These are phyloP conservation scores for Ibycter americanus DNA, from an alignment of 2,797 vertebrate genomes.

Conservation along the genomic window DNA sequence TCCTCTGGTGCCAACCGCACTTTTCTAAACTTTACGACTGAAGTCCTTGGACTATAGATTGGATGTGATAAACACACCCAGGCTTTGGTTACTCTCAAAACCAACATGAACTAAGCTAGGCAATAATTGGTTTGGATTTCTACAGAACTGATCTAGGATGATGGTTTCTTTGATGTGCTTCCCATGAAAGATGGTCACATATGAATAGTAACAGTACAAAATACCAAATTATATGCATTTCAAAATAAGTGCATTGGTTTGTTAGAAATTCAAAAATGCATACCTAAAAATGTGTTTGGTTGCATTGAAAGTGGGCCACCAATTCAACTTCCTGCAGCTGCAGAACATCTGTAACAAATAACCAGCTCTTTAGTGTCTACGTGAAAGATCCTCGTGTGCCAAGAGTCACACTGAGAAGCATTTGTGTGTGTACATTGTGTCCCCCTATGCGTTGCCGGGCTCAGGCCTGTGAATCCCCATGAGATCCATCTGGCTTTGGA, in stretches of 20 bases:
- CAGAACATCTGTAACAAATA: slow-evolving; percentile 74
- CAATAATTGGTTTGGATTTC: slow-evolving; percentile 65
- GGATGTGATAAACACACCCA: slow-evolving; percentile 82
- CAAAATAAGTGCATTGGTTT: slow-evolving; percentile 62
- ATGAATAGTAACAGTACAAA: slow-evolving; percentile 61
- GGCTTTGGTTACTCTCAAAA: slow-evolving; percentile 81
- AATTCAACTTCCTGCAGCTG: slow-evolving; percentile 69
- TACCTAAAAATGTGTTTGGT: slow-evolving; percentile 63
- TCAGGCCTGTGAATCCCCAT: no score
- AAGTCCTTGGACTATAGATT: slow-evolving; percentile 76
- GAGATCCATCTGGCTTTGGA: not conserved
- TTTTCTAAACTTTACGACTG: slow-evolving; percentile 1
- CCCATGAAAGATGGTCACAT: slow-evolving; percentile 42
- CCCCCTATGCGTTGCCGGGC: not conserved
- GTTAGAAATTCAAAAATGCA: slow-evolving; percentile 63
- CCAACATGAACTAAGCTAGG: slow-evolving; percentile 75
- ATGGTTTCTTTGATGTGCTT: slow-evolving; percentile 62
- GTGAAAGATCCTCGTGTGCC: slow-evolving; percentile 50
- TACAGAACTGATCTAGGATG: slow-evolving; percentile 22
- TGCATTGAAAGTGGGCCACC: slow-evolving; percentile 64
- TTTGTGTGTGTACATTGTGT: accelerated
- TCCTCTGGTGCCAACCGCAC: not conserved
- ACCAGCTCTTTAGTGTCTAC: slow-evolving; percentile 47
- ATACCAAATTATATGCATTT: slow-evolving; percentile 63
- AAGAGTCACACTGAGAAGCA: not conserved